Evolutionary conservation across 2,888 invertebrate species (phyloP), one percentile per base, ranked within the genome.

Genomic region (Caenorhabditis doughertyi): DNA sequence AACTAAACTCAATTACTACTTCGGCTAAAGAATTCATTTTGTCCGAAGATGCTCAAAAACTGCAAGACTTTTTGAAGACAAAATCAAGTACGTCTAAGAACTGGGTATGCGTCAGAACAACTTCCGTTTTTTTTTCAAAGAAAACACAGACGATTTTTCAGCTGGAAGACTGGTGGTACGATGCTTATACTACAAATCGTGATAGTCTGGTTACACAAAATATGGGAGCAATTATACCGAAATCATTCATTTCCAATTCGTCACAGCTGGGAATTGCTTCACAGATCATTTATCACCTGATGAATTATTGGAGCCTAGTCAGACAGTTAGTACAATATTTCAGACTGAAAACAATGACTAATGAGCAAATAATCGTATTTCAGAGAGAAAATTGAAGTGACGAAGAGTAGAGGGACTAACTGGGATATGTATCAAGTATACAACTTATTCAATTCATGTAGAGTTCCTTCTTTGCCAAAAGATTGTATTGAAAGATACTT

Each of bases 401-500:
- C 85, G 13, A 83, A 76, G 49, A 88, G 87, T 47, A 77, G 89
- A 16, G 88, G 87, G 1, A 73, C 58, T 3, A 86, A 92, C 2
- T 93, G 93, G 90, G 93, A 93, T 7, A 94, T 94, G 89, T 88
- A 92, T 1, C 92, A 94, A 89, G 94, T 93, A 83, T 92, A 93
- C 53, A 91, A 92, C 3, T 92, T 94, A 70, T 94, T 93, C 89
- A 94, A 93, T 70, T 93, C 94, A 0, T 89, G 92, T 1, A 92
- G 94, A 71, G 62, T 73, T 2, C 86, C 89, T 1, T 65, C 62
- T 1, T 16, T 71, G 0, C 85, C 86, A 13, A 87, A 85, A 58
- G 89, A 89, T 65, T 64, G 44, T 25, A 85, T 89, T 72, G 65
- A 81, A 29, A 49, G 88, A 9, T 86, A 83, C 62, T 89, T 89